A percentile compares a stretch with the other conserved stretches of the same genome.
phyloP scores from a whole-genome alignment of 1,140 invertebrate species.

The Asbolus verrucosus region DNA sequence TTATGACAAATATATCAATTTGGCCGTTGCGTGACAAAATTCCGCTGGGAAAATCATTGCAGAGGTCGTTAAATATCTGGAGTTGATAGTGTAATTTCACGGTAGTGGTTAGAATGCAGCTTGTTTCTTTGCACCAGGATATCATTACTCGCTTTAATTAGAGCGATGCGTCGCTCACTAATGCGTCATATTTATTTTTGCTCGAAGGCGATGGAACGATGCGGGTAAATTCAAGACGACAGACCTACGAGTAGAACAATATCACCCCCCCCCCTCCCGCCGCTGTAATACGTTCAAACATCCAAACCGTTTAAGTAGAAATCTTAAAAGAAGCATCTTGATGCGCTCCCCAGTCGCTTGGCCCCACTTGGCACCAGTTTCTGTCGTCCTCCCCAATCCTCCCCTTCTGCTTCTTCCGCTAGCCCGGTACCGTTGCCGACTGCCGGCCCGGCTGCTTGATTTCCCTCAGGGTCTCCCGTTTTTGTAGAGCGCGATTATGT shows the following conservation, averaged over 20 bases:
- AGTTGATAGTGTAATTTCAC: slow-evolving; percentile 53
- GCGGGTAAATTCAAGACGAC: not conserved
- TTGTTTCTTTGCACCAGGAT: slow-evolving; percentile 34
- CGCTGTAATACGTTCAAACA: slow-evolving; percentile 27
- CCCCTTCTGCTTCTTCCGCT: slow-evolving; percentile 46
- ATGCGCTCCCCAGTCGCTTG: slow-evolving; percentile 49
- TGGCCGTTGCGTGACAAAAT: slow-evolving; percentile 41
- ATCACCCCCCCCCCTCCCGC: not conserved
- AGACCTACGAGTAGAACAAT: no score
- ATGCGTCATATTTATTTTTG: slow-evolving; percentile 39
- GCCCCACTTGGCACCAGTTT: slow-evolving; percentile 55
- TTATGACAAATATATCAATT: slow-evolving; percentile 47
- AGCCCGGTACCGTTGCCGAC: slow-evolving; percentile 40
- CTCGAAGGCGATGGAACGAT: not conserved
- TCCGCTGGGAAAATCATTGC: slow-evolving; percentile 43
- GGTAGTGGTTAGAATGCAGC: slow-evolving; percentile 40
- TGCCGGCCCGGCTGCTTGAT: slow-evolving; percentile 57
- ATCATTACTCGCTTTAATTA: slow-evolving; percentile 50
- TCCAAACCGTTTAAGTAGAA: slow-evolving; percentile 48
- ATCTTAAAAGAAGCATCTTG: slow-evolving; percentile 50
- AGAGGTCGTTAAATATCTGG: slow-evolving; percentile 50
- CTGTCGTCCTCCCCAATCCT: slow-evolving; percentile 33
- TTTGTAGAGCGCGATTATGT: slow-evolving; percentile 62
- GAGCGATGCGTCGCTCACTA: slow-evolving; percentile 39
- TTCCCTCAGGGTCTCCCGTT: slow-evolving; percentile 62